Base-by-base conservation (phyloP, 2,797 vertebrate genomes). In the Champsocephalus esox region DNA sequence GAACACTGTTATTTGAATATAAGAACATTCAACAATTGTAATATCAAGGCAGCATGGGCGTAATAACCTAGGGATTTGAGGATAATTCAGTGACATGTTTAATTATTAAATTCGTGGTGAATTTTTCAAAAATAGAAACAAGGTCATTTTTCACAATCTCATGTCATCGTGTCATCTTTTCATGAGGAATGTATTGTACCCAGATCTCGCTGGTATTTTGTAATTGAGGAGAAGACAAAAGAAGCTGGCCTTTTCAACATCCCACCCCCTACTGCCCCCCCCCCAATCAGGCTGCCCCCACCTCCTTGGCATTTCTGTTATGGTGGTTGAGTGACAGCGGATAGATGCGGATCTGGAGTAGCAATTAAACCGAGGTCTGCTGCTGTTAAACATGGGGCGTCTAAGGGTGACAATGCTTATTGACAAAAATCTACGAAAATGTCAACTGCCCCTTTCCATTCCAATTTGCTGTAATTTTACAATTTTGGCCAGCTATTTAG, bases 291-390 rank as follows among this genome's bases (percentile, higher is more conserved):
- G 52, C 67, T 64, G 61, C 34, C 43, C 45, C 64, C 57, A 57
- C 65, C 79, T 66, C 56, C 75, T 55, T 91, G 88, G 76, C 90
- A 90, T 89, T 90, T 91, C 80, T 81, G 81, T 63, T 77, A 28
- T 43, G 59, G 66, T 46, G 79, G 70, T 71, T 87, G 92, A 91
- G 81, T 89, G 90, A 90, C 88, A 83, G 83, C 70, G 79, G 77
- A 69, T 78, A 75, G 87, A 91, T 90, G 84, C 66, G 70, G 56
- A 90, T 90, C 73, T 83, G 24, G 70, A 85, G 79, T 65, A 78
- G 75, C 92, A 91, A 93, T 94, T 91, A 91, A 93, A 92, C 91
- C 89, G 91, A 79, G 86, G 85, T 85, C 75, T 77, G 76, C 78
- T 71, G 75, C 87, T 87, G 83, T 93, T 92, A 87, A 93, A 92